Conservation (phyloP, 2,797 vertebrate genomes). For the Mico argentatus region DNA sequence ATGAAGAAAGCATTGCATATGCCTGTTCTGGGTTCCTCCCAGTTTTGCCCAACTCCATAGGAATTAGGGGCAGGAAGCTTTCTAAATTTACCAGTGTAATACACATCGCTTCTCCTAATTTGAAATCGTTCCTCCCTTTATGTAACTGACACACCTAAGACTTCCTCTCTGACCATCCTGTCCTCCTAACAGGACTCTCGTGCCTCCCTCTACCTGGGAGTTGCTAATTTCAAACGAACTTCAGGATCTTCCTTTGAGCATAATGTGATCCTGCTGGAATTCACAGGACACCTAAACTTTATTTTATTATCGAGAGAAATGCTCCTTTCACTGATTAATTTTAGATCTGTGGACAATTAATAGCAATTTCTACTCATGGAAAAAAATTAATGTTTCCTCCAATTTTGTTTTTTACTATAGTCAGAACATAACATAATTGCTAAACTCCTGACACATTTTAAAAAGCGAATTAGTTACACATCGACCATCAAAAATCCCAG, state of each 20-base stretch:
- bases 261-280: not conserved
- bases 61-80: not conserved
- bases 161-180: not conserved
- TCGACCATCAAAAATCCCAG: not conserved
- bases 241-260: not conserved
- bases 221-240: not conserved
- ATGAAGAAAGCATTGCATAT: not conserved
- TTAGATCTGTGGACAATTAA: not conserved
- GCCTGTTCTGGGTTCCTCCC: not conserved
- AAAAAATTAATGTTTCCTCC: not conserved
- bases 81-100: not conserved
- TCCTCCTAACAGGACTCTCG: not conserved
- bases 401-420: not conserved
- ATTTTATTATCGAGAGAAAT: not conserved
- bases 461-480: not conserved
- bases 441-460: not conserved
- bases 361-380: not conserved
- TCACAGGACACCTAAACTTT: not conserved
- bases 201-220: not conserved
- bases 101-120: not conserved
- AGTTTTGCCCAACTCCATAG: not conserved
- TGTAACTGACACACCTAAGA: not conserved
- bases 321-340: not conserved
- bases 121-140: not conserved
- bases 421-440: not conserved